These are phyloP conservation scores for Acronicta alni DNA, from an alignment of 2,888 invertebrate genomes.

Conservation along the genomic window DNA sequence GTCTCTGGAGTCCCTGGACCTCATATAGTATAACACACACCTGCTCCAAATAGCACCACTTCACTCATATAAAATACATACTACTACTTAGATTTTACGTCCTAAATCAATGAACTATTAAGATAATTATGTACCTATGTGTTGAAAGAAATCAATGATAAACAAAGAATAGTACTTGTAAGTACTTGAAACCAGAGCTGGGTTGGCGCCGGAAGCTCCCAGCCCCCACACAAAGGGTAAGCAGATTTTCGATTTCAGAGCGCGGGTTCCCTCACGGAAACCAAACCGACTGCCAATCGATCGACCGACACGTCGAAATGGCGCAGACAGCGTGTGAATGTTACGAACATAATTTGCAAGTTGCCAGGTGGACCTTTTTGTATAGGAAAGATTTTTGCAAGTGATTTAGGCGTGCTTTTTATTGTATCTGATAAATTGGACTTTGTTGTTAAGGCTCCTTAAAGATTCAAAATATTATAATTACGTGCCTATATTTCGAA, in stretches of 20 bases:
- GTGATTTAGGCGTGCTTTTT: slow-evolving; percentile 1
- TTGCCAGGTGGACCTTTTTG: slow-evolving; percentile 41
- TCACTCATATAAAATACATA: no score
- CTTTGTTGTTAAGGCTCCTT: background rate
- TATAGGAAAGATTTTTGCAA: slow-evolving; percentile 24
- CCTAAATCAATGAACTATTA: background rate
- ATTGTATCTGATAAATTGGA: background rate
- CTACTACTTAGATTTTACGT: background rate
- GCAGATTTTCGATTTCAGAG: no score
- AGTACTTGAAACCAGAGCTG: slow-evolving; percentile 30
- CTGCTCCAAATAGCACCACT: no score
- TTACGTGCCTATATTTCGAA: no score
- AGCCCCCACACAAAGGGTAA: slow-evolving; percentile 66
- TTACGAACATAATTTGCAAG: slow-evolving; percentile 42
- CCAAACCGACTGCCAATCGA: slow-evolving; percentile 46
- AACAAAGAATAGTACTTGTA: slow-evolving; percentile 34
- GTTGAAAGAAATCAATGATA: slow-evolving; percentile 8
- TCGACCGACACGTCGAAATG: slow-evolving; percentile 43
- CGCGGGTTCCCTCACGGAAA: slow-evolving; percentile 65
- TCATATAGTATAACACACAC: no score
- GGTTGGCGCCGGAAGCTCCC: slow-evolving; percentile 58
- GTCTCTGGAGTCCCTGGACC: no score
- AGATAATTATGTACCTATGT: background rate
- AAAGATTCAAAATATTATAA: no score
- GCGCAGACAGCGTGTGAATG: slow-evolving; percentile 47